Evolutionary conservation across 2,888 invertebrate genomes (phyloP), one percentile per base, ranked within the genome.

Genomic region (Oithona nana): DNA sequence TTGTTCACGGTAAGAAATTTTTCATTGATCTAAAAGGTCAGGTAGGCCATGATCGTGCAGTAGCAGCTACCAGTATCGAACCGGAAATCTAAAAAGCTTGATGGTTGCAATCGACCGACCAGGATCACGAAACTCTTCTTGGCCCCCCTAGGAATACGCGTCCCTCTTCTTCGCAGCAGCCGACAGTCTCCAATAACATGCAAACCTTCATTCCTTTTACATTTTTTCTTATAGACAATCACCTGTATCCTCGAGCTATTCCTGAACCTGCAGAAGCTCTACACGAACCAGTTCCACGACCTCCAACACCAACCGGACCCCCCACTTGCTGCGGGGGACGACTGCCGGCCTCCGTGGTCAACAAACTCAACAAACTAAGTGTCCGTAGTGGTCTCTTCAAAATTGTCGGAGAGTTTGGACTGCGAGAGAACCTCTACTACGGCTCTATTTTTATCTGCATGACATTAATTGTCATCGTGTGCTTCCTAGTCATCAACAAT

Each of bases 381-480:
- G 50, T 59, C 20, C 48, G 59, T 6, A 28, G 28, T 28, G 59
- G 59, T 1, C 59, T 59, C 24, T 59, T 28, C 28, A 59, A 62
- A 28, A 26, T 62, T 8, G 55, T 54, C 24, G 62, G 56, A 20
- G 62, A 62, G 62, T 55, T 61, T 56, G 62, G 62, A 28, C 52
- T 62, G 3, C 31, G 62, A 24, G 62, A 62, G 28, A 62, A 62
- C 55, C 22, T 62, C 30, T 62, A 62, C 48, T 62, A 62, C 24
- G 62, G 62, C 11, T 29, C 54, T 13, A 62, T 62, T 24, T 62
- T 62, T 28, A 26, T 62, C 20, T 62, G 62, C 31, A 56, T 62
- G 56, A 62, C 62, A 24, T 56, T 62, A 22, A 62, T 62, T 20
- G 62, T 62, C 20, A 54, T 62, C 26, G 58, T 62, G 29, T 62